These are phyloP conservation scores for Phaenicophaeus curvirostris DNA, from an alignment of 2,797 vertebrate species.

Conservation along the genomic window DNA sequence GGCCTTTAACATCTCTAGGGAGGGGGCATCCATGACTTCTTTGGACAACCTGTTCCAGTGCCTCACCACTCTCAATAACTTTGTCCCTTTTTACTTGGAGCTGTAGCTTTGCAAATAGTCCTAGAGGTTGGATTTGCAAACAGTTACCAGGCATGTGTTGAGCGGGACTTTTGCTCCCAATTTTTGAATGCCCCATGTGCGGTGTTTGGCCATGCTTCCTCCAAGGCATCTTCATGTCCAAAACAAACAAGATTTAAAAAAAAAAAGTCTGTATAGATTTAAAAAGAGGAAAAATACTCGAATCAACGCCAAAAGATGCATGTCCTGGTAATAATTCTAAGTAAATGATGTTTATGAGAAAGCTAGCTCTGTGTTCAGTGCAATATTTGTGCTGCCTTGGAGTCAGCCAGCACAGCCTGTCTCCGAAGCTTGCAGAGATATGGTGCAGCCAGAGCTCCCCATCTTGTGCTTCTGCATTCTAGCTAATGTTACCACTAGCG, in stretches of 20 bases:
- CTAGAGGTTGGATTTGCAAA: not conserved
- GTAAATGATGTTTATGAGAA: not conserved
- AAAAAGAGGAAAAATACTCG: not conserved
- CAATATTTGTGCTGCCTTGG: not conserved
- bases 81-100: not conserved
- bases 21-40: no score
- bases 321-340: not conserved
- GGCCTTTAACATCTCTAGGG: no score
- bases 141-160: not conserved
- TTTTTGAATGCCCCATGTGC: not conserved
- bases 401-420: not conserved
- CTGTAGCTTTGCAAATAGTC: not conserved
- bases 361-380: not conserved
- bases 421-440: slow-evolving; percentile 24
- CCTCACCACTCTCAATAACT: not conserved
- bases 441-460: slow-evolving; percentile 64
- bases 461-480: slow-evolving; percentile 65
- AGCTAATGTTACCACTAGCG: slow-evolving; percentile 71
- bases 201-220: not conserved
- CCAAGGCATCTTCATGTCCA: not conserved
- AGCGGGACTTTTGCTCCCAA: not conserved
- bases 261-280: not conserved
- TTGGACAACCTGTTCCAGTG: no score
- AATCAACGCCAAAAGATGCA: not conserved
- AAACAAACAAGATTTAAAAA: not conserved